Evolutionary conservation across 2,797 vertebrate genomes (phyloP).

Genomic region (Hirundo rustica): DNA sequence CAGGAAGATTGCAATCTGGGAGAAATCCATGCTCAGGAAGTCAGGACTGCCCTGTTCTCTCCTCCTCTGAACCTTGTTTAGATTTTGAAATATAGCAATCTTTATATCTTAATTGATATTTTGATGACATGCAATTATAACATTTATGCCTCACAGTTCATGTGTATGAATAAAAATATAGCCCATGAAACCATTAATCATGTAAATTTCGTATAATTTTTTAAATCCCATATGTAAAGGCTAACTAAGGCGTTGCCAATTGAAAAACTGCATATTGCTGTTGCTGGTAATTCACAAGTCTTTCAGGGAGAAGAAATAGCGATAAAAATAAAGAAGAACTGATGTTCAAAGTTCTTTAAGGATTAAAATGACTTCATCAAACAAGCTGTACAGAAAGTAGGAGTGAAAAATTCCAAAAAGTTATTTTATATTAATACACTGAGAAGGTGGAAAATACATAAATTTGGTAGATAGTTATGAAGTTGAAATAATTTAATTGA

Average conservation of each 20-base stretch:
- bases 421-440: not conserved
- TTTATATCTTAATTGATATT: not conserved
- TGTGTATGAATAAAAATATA: not conserved
- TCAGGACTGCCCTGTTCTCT: not conserved
- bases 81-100: not conserved
- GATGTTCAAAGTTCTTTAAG: not conserved
- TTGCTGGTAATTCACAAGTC: not conserved
- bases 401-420: not conserved
- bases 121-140: not conserved
- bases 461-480: not conserved
- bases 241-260: not conserved
- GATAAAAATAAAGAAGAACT: not conserved
- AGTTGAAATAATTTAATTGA: not conserved
- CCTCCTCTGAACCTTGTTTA: not conserved
- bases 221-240: not conserved
- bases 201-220: not conserved
- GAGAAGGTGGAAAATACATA: not conserved
- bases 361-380: not conserved
- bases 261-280: not conserved
- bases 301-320: not conserved
- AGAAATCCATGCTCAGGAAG: not conserved
- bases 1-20: not conserved
- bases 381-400: not conserved
- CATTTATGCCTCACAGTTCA: not conserved
- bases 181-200: not conserved